A percentile compares a stretch with the other conserved stretches of the same genome.
Evolutionary conservation across 1,140 invertebrate species (phyloP).

Genomic region (Bathynomus jamesi): DNA sequence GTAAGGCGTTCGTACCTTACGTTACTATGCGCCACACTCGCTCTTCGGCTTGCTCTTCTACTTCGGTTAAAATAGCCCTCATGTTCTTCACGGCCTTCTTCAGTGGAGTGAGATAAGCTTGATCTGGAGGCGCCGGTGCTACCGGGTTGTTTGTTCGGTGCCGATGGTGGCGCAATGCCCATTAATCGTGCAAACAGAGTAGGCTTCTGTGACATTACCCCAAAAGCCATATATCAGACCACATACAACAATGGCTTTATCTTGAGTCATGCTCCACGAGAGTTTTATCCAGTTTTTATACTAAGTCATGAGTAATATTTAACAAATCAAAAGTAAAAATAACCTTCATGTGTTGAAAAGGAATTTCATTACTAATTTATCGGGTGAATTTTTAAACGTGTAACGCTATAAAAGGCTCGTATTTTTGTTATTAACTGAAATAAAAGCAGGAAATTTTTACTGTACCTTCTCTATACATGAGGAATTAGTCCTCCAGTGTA

Average conservation of each 20-base stretch:
- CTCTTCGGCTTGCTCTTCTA: slow-evolving; percentile 20
- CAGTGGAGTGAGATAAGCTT: slow-evolving; percentile 21
- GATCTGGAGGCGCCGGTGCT: slow-evolving; percentile 22
- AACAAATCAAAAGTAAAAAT: too few relatives aligned
- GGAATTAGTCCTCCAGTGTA: too few relatives aligned
- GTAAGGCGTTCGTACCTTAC: slow-evolving; percentile 25
- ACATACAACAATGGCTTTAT: not conserved
- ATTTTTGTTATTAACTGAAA: too few relatives aligned
- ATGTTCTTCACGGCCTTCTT: slow-evolving; percentile 24
- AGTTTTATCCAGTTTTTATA: too few relatives aligned
- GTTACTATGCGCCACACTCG: slow-evolving; percentile 27
- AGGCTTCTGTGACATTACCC: slow-evolving; percentile 30
- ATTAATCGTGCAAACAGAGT: slow-evolving; percentile 40
- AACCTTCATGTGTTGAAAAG: too few relatives aligned
- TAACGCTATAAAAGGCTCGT: too few relatives aligned
- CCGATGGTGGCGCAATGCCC: slow-evolving; percentile 37
- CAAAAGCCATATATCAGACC: not conserved
- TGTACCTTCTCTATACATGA: too few relatives aligned
- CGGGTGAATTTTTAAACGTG: too few relatives aligned
- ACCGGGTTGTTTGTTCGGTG: slow-evolving; percentile 12
- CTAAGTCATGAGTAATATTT: not conserved
- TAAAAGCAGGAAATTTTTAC: too few relatives aligned
- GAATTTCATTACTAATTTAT: too few relatives aligned
- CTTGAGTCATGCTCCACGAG: not conserved
- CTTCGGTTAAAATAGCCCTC: not conserved